Evolutionary conservation across 92 coral and sea anemone species (phyloP).

Genomic region (Pocillopora grandis): DNA sequence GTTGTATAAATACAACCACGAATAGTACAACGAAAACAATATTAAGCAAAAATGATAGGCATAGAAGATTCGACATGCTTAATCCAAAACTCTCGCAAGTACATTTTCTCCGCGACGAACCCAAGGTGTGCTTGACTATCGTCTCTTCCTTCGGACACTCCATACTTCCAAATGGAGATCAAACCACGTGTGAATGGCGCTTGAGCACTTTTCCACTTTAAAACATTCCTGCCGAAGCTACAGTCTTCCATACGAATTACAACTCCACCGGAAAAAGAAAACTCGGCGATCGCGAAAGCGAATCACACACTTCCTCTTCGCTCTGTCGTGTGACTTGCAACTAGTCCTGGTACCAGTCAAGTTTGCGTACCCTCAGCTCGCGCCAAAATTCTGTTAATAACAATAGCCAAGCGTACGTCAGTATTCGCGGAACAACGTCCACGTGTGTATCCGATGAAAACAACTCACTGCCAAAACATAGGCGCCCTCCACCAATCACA

Average conservation of each 20-base stretch:
- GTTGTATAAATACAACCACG: constrained; percentile 81
- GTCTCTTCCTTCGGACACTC: constrained; percentile 19
- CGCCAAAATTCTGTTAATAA: constrained; percentile 87
- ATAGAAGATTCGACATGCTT: constrained; percentile 40
- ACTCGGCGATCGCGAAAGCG: constrained; percentile 38
- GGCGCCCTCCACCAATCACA: constrained; percentile 70
- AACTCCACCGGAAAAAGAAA: constrained; percentile 4
- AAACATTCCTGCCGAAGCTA: constrained; percentile 47
- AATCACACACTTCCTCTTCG: constrained; percentile 33
- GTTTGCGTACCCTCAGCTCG: constrained; percentile 30
- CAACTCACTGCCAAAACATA: constrained; percentile 76
- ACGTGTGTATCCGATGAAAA: constrained; percentile 81
- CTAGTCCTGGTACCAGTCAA: constrained; percentile 15
- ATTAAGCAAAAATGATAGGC: constrained; percentile 77
- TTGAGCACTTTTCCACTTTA: constrained; percentile 36
- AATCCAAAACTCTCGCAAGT: constrained; percentile 59
- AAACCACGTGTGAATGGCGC: constrained; percentile 54
- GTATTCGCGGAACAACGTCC: constrained; percentile 61
- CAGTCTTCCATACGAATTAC: constrained; percentile 71
- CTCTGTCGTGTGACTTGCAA: not conserved
- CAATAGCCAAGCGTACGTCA: constrained; percentile 79
- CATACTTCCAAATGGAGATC: constrained; percentile 30
- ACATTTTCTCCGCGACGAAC: constrained; percentile 51
- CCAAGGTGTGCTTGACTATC: not conserved
- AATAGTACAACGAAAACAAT: constrained; percentile 80